Percentiles rank a stretch among this genome's conserved stretches.
Conservation (phyloP, 2,888 invertebrate species). For the Amphipoea oculea region DNA sequence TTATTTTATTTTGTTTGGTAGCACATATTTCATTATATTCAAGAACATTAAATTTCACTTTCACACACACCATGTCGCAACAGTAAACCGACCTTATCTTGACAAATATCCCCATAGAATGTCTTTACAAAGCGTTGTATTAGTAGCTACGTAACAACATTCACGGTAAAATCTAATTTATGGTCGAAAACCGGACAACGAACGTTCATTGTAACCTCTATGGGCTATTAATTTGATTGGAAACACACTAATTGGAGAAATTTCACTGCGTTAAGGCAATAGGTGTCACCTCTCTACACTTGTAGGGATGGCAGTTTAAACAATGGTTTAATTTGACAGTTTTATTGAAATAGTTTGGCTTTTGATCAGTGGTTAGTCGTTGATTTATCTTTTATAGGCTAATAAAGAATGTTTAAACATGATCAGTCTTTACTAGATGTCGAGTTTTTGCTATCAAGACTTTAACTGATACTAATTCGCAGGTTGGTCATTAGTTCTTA, state of each 20-base stretch:
- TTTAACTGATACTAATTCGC: not conserved
- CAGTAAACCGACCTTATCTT: conserved; percentile 33
- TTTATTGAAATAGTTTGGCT: conserved; percentile 44
- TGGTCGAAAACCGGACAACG: conserved; percentile 62
- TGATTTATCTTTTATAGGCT: conserved; percentile 4
- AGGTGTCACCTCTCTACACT: conserved; percentile 59
- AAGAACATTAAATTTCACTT: conserved; percentile 35
- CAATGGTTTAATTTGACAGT: conserved; percentile 37
- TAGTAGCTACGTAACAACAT: conserved; percentile 32
- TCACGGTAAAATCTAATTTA: conserved; percentile 57
- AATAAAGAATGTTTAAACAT: not conserved
- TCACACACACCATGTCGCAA: conserved; percentile 27
- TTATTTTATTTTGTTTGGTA: not conserved
- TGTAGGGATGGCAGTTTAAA: conserved; percentile 57
- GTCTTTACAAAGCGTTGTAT: conserved; percentile 42
- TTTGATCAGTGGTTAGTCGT: conserved; percentile 17
- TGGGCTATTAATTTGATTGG: conserved; percentile 77
- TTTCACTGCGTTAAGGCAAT: conserved; percentile 70
- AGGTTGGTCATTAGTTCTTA: not conserved
- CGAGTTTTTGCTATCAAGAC: not conserved
- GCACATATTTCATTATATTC: conserved; percentile 23
- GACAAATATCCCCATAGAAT: conserved; percentile 53
- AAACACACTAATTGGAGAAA: conserved; percentile 78
- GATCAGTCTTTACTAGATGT: not conserved
- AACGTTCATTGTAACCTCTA: conserved; percentile 59